Conservation (phyloP, 2,888 invertebrate genomes). For the Drosophila mettleri region DNA sequence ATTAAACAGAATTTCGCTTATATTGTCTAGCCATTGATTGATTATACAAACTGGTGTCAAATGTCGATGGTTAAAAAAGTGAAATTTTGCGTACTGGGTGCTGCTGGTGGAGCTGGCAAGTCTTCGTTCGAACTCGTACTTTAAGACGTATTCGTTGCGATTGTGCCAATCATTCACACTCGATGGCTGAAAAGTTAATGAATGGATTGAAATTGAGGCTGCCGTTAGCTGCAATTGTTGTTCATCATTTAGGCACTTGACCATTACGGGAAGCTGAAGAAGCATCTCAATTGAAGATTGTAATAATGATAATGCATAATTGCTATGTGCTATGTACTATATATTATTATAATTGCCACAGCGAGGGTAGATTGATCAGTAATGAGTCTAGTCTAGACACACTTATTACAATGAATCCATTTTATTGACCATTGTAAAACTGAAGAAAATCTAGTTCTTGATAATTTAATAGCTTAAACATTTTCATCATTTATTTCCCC, state of each 20-base stretch:
- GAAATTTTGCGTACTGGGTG: conserved; percentile 58
- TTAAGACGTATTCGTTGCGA: conserved; percentile 38
- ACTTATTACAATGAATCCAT: conserved; percentile 2
- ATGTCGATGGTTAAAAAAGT: conserved; percentile 72
- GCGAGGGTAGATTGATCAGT: conserved; percentile 37
- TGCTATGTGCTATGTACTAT: conserved; percentile 15
- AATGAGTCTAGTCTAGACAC: conserved; percentile 12
- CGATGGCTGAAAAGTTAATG: conserved; percentile 67
- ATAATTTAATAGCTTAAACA: neutral
- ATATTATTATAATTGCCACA: conserved; percentile 25
- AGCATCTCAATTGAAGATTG: conserved; percentile 36
- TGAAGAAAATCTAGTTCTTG: neutral
- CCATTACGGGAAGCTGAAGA: conserved; percentile 34
- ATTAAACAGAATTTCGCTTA: conserved; percentile 17
- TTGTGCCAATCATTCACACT: conserved; percentile 72
- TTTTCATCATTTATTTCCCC: neutral
- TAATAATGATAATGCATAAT: conserved; percentile 61
- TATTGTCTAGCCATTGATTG: conserved; percentile 51
- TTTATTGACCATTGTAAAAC: neutral
- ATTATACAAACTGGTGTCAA: conserved; percentile 65
- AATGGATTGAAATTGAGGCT: conserved; percentile 54
- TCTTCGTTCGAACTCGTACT: conserved; percentile 13
- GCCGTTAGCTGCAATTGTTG: conserved; percentile 60
- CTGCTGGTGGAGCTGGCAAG: conserved; percentile 37
- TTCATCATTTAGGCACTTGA: conserved; percentile 64